Evolutionary conservation across 2,113 vertebrate species (phyloP).

Genomic region (Illadopsis cleaveri): DNA sequence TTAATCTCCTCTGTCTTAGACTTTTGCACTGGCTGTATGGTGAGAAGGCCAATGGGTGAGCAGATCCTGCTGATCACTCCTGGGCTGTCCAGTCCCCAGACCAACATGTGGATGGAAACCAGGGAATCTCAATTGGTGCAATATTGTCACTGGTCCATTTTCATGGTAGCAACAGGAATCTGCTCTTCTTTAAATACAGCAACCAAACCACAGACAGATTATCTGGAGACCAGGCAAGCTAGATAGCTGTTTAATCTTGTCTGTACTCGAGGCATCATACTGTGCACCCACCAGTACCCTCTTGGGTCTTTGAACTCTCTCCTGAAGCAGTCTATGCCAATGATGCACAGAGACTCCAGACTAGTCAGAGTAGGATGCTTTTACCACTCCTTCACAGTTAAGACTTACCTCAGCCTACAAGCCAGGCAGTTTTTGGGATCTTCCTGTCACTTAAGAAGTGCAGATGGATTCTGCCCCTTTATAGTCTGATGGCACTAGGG

Average conservation of each 20-base stretch:
- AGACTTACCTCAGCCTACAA: neutral
- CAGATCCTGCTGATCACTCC: neutral
- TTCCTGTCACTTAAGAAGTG: neutral
- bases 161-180: neutral
- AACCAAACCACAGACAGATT: neutral
- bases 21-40: neutral
- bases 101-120: neutral
- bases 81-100: neutral
- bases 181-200: neutral
- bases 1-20: neutral
- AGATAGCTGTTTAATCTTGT: neutral
- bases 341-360: neutral
- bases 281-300: neutral
- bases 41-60: neutral
- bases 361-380: neutral
- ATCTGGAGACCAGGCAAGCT: neutral
- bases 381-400: neutral
- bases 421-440: neutral
- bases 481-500: neutral
- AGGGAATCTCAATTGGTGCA: rapidly evolving
- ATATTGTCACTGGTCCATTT: rapidly evolving
- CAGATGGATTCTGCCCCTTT: neutral
- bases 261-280: neutral
- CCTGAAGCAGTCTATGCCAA: neutral
- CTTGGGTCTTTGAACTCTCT: neutral